Base-by-base conservation (phyloP, 2,113 vertebrate species). In the Pterocles gutturalis region DNA sequence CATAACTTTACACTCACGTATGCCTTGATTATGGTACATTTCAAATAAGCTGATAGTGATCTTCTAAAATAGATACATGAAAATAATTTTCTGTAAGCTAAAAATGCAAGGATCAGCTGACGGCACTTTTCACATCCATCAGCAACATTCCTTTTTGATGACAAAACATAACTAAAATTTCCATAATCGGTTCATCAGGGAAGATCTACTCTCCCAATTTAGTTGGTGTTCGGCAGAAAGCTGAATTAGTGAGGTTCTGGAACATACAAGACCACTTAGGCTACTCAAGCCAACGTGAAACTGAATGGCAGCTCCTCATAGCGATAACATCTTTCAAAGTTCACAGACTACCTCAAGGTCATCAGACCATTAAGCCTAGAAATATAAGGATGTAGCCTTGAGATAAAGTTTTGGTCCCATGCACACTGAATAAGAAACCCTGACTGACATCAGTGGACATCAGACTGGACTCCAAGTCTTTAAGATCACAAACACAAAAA, bases 101-200 rank as follows among this genome's bases (percentile, higher is more conserved):
- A 96, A 97, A 82, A 9, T 7, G 8, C 92, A 82, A 78, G 81
- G 77, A 93, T 96, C 88, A 96, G 92, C 77, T 95, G 92, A 96
- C 83, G 84, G 80, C 86, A 87, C 94, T 95, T 97, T 92, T 97
- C 72, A 90, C 64, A 93, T 94, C 95, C 13, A 21, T 96, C 89
- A 92, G 89, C 90, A 93, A 13, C 6, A 11, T 34, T 93, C 80
- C 72, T 95, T 97, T 95, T 89, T 96, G 94, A 97, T 96, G 92
- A 95, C 86, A 97, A 95, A 96, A 92, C 86, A 75, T 75, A 95
- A 92, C 95, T 83, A 84, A 92, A 92, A 89, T 91, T 92, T 93
- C 89, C 83, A 83, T 87, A 95, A 93, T 76, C 49, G 76, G 55
- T 94, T 97, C 79, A 90, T 90, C 85, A 67, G 53, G 91, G 88